Conservation (phyloP, 2,888 invertebrate species). For the Oscheius sp. region DNA sequence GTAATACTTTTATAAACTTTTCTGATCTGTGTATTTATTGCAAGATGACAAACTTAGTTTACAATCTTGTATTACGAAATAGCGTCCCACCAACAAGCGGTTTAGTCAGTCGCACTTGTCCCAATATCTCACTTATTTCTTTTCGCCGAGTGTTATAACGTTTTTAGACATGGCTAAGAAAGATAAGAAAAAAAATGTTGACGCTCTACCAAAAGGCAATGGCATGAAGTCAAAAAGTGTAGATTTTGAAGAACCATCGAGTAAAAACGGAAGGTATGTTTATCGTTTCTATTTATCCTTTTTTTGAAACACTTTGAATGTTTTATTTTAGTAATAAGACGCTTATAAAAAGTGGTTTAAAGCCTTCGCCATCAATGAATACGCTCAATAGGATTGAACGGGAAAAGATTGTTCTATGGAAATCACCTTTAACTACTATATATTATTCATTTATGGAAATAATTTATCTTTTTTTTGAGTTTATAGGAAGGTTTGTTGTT, state of each 20-base stretch:
- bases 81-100: too few relatives aligned
- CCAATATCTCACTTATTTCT: too few relatives aligned
- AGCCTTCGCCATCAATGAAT: constrained; percentile 58
- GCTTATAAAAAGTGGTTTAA: constrained; percentile 37
- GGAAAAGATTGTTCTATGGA: constrained; percentile 72
- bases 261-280: background rate
- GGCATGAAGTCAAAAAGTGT: constrained; percentile 15
- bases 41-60: too few relatives aligned
- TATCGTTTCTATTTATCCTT: background rate
- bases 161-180: constrained; percentile 12
- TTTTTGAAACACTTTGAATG: background rate
- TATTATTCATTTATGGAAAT: constrained; percentile 72
- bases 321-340: background rate
- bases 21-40: too few relatives aligned
- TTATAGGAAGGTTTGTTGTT: constrained; percentile 40
- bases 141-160: too few relatives aligned
- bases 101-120: too few relatives aligned
- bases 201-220: background rate
- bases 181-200: background rate
- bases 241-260: constrained; percentile 4
- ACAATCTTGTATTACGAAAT: too few relatives aligned
- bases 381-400: constrained; percentile 66
- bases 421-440: constrained; percentile 70
- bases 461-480: constrained; percentile 42
- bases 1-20: background rate